These are phyloP conservation scores for Holacanthus passer DNA, from an alignment of 2,113 vertebrate genomes.

Conservation along the genomic window DNA sequence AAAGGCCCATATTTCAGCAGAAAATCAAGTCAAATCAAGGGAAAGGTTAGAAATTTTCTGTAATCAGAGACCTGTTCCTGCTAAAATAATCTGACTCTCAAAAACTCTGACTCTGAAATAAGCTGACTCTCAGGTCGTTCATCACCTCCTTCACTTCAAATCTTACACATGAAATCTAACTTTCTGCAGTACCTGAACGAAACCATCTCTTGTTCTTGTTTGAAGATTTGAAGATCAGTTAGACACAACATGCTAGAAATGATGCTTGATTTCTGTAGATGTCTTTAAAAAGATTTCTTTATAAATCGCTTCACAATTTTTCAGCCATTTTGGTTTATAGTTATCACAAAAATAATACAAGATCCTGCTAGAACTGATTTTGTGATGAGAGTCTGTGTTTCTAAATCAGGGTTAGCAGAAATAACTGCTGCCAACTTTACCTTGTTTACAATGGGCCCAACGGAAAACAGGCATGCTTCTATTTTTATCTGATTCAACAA, in stretches of 20 bases:
- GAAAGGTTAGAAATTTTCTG: neutral
- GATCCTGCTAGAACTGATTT: neutral
- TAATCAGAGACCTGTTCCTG: neutral
- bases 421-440: slow-evolving; percentile 27
- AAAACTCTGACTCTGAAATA: no score
- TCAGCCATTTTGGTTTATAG: neutral
- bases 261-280: no score
- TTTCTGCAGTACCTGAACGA: no score
- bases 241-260: neutral
- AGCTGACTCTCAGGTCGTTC: neutral
- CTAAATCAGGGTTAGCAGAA: neutral
- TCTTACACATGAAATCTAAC: neutral
- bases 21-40: neutral
- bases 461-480: slow-evolving; percentile 8
- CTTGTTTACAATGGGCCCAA: neutral
- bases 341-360: neutral
- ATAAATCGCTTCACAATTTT: no score
- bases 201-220: no score
- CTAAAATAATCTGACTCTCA: neutral
- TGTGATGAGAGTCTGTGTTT: neutral
- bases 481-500: slow-evolving; percentile 34
- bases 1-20: neutral
- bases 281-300: no score
- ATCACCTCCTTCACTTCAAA: neutral
- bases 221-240: neutral